Evolutionary conservation across 2,797 vertebrate species (phyloP), one percentile per base, ranked within the genome.

Genomic region (Protosalanx chinensis): DNA sequence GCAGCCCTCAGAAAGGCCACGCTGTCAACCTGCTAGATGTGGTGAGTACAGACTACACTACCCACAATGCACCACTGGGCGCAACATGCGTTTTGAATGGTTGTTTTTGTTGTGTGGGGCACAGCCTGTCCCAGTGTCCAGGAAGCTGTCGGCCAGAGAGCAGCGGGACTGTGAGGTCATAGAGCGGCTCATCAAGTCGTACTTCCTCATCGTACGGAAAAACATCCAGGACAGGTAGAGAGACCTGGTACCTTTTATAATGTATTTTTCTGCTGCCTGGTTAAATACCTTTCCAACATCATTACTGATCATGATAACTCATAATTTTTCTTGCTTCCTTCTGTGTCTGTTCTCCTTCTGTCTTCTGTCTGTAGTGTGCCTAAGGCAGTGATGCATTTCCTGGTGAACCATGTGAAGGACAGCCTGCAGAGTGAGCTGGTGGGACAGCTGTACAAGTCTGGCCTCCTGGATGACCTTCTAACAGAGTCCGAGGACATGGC

Each of bases 401-500:
- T 99, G 87, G 97, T 99, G 79, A 99, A 99, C 89, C 95, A 98
- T 0, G 97, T 98, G 85, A 98, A 99, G 84, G 97, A 99, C 82
- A 95, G 93, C 82, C 94, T 99, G 75, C 97, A 99, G 92, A 99
- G 97, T 67, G 97, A 98, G 89, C 90, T 99, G 82, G 97, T 99
- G 65, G 97, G 97, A 41, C 96, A 98, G 87, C 90, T 99, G 51
- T 99, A 98, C 72, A 98, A 98, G 83, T 90, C 96, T 0, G 90
- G 91, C 61, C 85, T 99, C 84, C 80, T 99, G 85, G 93, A 96
- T 16, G 96, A 98, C 81, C 94, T 99, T 76, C 94, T 99, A 72
- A 99, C 96, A 0, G 97, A 99, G 87, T 99, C 97, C 0, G 97
- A 98, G 88, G 97, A 99, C 91, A 99, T 99, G 97, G 97, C 97